These are phyloP conservation scores for Apis cerana DNA, from an alignment of 1,140 invertebrate genomes.

Conservation along the genomic window DNA sequence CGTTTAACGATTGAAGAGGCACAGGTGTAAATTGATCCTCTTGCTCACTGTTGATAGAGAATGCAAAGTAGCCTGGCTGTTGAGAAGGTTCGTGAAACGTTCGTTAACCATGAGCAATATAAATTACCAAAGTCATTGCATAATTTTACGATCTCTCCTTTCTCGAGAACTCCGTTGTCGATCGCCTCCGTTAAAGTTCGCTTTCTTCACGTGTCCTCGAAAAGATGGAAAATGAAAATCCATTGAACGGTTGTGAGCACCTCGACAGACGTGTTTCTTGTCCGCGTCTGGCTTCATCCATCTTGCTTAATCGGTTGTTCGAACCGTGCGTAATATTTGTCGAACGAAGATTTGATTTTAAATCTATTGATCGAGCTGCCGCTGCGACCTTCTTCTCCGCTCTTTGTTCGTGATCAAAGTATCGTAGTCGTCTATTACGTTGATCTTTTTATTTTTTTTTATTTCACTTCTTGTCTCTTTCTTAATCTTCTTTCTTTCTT, in stretches of 20 bases:
- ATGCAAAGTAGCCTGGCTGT: neutral
- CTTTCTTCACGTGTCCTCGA: conserved; percentile 53
- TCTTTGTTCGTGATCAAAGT: no score
- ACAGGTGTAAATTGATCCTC: neutral
- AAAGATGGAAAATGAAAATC: conserved; percentile 27
- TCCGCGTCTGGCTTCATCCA: no score
- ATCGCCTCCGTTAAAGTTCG: conserved; percentile 38
- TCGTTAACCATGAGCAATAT: conserved; percentile 52
- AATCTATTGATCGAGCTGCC: neutral
- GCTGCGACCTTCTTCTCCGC: no score
- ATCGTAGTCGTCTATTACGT: no score
- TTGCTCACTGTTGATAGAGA: neutral
- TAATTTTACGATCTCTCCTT: conserved; percentile 74
- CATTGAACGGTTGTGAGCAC: neutral
- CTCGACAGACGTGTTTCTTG: no score
- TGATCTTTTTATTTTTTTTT: no score
- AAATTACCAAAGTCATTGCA: conserved; percentile 66
- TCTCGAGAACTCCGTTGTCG: conserved; percentile 46
- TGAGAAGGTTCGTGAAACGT: conserved; percentile 26
- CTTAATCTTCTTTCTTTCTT: no score
- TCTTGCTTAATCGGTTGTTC: neutral
- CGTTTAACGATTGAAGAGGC: neutral
- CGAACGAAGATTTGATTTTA: neutral
- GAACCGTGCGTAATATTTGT: neutral
- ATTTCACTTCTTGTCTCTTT: no score